Percentiles rank a stretch among this genome's conserved stretches.
Conservation (phyloP, 2,113 vertebrate genomes). For the Galemys pyrenaicus region DNA sequence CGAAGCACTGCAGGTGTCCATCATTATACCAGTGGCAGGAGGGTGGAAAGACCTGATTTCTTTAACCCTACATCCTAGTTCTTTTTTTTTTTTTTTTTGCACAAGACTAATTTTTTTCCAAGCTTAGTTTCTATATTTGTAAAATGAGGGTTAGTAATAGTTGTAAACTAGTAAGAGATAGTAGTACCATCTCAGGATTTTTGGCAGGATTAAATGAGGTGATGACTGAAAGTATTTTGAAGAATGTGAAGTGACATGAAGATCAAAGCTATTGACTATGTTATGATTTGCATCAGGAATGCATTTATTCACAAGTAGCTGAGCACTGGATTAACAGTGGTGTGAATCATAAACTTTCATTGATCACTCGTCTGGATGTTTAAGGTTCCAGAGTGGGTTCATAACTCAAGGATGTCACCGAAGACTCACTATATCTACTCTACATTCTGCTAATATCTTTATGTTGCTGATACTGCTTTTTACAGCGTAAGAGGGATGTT, state of each 20-base stretch:
- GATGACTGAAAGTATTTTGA: background rate
- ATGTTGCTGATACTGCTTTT: background rate
- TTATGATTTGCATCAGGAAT: background rate
- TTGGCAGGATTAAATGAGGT: background rate
- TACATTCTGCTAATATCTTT: background rate
- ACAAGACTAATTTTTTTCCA: background rate
- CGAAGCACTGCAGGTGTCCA: too few species aligned
- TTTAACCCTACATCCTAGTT: too few species aligned
- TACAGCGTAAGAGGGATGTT: background rate
- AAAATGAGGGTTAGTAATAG: background rate
- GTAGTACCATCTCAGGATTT: background rate
- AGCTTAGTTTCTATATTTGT: slow-evolving; percentile 7
- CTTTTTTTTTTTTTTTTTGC: background rate
- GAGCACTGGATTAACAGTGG: background rate
- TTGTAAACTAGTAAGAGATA: background rate
- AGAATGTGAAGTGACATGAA: background rate
- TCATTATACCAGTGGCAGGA: too few species aligned
- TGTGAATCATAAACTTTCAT: background rate
- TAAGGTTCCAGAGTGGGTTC: background rate
- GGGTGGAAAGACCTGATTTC: too few species aligned
- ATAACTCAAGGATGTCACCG: background rate
- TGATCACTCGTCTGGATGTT: background rate
- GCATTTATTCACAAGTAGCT: background rate
- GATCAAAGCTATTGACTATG: background rate
- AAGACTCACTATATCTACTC: background rate